These are phyloP conservation scores for Galaxias olidus DNA, from an alignment of 2,797 vertebrate genomes.

Conservation along the genomic window DNA sequence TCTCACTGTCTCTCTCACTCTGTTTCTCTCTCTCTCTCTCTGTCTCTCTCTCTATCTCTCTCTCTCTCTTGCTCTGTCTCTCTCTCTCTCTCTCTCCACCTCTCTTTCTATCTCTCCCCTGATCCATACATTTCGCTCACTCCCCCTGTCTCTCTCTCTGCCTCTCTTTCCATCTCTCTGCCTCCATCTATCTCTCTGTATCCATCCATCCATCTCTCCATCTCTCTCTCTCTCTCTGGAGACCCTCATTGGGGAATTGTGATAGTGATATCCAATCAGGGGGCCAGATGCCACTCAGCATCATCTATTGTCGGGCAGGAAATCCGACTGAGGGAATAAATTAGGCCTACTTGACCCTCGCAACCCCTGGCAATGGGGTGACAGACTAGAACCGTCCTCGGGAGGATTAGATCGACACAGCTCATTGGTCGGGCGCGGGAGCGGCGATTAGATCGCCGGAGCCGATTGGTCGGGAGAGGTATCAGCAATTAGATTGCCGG, in stretches of 20 bases:
- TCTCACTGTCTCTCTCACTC: constrained; percentile 38
- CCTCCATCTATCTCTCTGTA: background rate
- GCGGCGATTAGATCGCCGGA: constrained; percentile 66
- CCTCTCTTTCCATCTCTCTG: background rate
- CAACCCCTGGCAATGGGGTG: constrained; percentile 68
- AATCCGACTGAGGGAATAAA: constrained; percentile 87
- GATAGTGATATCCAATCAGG: constrained; percentile 77
- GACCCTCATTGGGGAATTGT: constrained; percentile 66
- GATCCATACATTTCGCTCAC: constrained; percentile 48
- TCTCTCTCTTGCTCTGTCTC: background rate
- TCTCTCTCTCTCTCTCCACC: background rate
- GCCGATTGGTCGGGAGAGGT: constrained; percentile 53
- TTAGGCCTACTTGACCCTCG: constrained; percentile 80
- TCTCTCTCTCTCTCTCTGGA: constrained; percentile 51
- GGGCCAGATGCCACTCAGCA: constrained; percentile 71
- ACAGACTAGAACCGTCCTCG: constrained; percentile 45
- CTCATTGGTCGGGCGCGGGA: constrained; percentile 61
- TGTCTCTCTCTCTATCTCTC: background rate
- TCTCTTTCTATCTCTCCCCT: background rate
- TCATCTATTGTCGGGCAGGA: constrained; percentile 56
- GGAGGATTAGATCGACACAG: constrained; percentile 62
- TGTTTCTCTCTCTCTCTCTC: constrained; percentile 25
- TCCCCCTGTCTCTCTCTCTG: constrained; percentile 19
- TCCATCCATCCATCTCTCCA: constrained; percentile 14
- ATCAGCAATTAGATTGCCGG: constrained; percentile 38